Conservation (phyloP, 1,140 invertebrate genomes). For the Brachionus manjavacas region DNA sequence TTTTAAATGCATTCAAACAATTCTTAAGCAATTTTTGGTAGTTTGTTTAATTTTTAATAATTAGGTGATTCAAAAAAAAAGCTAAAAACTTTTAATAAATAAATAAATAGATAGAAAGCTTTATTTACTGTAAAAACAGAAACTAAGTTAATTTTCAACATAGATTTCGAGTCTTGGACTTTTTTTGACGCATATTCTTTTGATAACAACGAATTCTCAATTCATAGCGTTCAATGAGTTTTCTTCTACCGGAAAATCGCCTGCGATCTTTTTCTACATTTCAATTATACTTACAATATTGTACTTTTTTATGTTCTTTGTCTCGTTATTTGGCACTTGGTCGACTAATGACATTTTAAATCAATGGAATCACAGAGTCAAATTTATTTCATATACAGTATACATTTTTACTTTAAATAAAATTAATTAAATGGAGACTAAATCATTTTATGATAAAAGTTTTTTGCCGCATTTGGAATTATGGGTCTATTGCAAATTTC, state of each 20-base stretch:
- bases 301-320: slow-evolving; percentile 10
- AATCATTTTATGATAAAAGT: background rate
- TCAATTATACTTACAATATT: background rate
- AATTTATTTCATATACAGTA: slow-evolving; percentile 28
- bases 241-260: slow-evolving; percentile 34
- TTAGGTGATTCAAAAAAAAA: no score
- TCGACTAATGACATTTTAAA: slow-evolving; percentile 33
- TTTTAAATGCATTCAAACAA: no score
- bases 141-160: background rate
- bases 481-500: slow-evolving; percentile 19
- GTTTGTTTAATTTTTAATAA: no score
- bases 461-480: slow-evolving; percentile 9
- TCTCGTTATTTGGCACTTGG: background rate
- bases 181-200: background rate
- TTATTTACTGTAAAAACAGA: background rate
- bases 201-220: slow-evolving; percentile 29
- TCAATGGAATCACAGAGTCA: slow-evolving; percentile 19
- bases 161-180: slow-evolving; percentile 29
- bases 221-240: slow-evolving; percentile 39
- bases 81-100: no score
- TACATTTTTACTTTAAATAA: background rate
- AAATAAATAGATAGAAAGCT: no score
- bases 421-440: background rate
- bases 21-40: no score
- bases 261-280: slow-evolving; percentile 24